Conservation (phyloP, 1,140 invertebrate genomes). For the Chrysomallon squamiferum region DNA sequence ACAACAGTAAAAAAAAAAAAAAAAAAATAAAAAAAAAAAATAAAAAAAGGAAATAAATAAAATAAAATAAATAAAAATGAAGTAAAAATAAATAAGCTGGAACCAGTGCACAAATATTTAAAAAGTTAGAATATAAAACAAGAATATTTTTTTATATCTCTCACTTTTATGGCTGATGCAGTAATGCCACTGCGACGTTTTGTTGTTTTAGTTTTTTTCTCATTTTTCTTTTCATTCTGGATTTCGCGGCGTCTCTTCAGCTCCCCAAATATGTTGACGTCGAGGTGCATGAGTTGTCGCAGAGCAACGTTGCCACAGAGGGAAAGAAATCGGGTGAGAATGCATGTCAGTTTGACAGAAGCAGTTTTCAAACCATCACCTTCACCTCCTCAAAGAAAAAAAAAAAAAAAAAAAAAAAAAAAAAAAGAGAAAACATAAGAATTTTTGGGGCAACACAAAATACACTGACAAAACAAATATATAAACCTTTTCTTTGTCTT, state of each 20-base stretch:
- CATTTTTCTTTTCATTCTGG: constrained; percentile 37
- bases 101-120: too few relatives aligned
- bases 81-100: too few relatives aligned
- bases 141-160: too few relatives aligned
- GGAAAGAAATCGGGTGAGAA: constrained; percentile 73
- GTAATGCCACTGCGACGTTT: too few relatives aligned
- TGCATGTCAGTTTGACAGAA: constrained; percentile 8
- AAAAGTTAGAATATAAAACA: too few relatives aligned
- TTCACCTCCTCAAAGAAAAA: constrained; percentile 1
- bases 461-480: too few relatives aligned
- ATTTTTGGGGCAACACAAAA: neutral
- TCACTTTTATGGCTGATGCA: too few relatives aligned
- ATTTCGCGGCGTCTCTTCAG: constrained; percentile 67
- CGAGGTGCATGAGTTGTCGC: constrained; percentile 79
- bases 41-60: too few relatives aligned
- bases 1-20: too few relatives aligned
- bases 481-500: too few relatives aligned
- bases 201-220: constrained; percentile 16
- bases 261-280: constrained; percentile 78
- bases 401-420: constrained; percentile 5
- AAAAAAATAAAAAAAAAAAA: too few relatives aligned
- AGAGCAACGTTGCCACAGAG: constrained; percentile 77
- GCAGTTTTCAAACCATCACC: neutral
- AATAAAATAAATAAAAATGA: too few relatives aligned
- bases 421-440: neutral